Conservation (phyloP, 2,888 invertebrate genomes). For the Lydus trimaculatus region DNA sequence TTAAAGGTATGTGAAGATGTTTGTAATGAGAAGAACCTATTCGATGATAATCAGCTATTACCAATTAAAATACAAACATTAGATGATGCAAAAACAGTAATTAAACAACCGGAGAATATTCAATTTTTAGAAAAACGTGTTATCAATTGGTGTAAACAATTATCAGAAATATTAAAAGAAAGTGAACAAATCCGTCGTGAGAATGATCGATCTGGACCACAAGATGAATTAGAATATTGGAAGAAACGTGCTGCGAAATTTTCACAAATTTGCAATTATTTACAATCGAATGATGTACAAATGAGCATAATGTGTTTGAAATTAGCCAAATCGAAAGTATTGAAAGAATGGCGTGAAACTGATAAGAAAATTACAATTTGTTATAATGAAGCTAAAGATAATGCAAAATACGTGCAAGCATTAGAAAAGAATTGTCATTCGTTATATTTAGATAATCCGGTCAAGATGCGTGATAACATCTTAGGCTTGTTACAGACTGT, state of each 20-base stretch:
- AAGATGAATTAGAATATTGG: slow-evolving; percentile 96
- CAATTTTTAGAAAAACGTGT: slow-evolving; percentile 76
- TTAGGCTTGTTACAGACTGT: slow-evolving; percentile 91
- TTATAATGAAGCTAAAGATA: slow-evolving; percentile 95
- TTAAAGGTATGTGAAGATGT: slow-evolving; percentile 90
- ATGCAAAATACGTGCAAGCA: slow-evolving; percentile 93
- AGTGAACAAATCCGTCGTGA: slow-evolving; percentile 92
- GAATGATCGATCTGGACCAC: slow-evolving; percentile 88
- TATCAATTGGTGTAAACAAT: slow-evolving; percentile 79
- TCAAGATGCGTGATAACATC: slow-evolving; percentile 89
- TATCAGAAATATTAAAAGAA: slow-evolving; percentile 86
- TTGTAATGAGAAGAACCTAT: slow-evolving; percentile 78
- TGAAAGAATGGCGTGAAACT: slow-evolving; percentile 82
- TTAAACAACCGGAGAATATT: slow-evolving; percentile 72
- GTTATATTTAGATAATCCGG: slow-evolving; percentile 90
- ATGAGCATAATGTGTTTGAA: slow-evolving; percentile 79
- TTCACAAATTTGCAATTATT: slow-evolving; percentile 81
- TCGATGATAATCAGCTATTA: slow-evolving; percentile 74
- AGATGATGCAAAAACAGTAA: slow-evolving; percentile 74
- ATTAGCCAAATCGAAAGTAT: slow-evolving; percentile 78
- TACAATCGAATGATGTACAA: slow-evolving; percentile 78
- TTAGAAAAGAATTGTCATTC: slow-evolving; percentile 96
- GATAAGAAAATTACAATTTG: slow-evolving; percentile 93
- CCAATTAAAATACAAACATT: slow-evolving; percentile 64
- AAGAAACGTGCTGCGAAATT: slow-evolving; percentile 94